Base-by-base conservation (phyloP, 2,888 invertebrate species). In the Apodemia mormo region DNA sequence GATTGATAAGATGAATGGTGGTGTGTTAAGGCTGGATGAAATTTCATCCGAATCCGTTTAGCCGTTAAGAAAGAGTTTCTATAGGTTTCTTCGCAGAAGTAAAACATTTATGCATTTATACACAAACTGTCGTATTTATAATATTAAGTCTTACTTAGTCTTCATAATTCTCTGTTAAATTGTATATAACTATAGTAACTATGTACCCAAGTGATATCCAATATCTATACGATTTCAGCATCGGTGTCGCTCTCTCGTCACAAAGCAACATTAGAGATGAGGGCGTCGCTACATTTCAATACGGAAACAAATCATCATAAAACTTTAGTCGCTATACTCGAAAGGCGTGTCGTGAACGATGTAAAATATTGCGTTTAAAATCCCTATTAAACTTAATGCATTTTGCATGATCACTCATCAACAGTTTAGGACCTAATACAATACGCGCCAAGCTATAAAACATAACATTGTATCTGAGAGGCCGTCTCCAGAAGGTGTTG, bases 251-350 rank as follows among this genome's bases (percentile, higher is more conserved):
- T 82, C 77, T 81, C 79, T 75, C 77, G 78, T 76, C 76, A 81
- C 84, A 85, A 82, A 82, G 81, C 76, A 77, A 77, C 79, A 80
- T 77, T 82, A 83, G 75, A 74, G 71, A 80, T 73, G 77, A 78
- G 78, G 77, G 77, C 76, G 77, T 80, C 78, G 75, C 78, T 77
- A 75, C 82, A 79, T 83, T 82, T 82, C 84, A 87, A 86, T 87
- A 88, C 84, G 87, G 87, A 90, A 92, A 90, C 92, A 92, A 92
- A 92, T 93, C 92, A 93, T 83, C 92, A 92, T 93, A 93, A 91
- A 92, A 90, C 83, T 82, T 84, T 83, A 81, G 84, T 81, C 86
- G 84, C 86, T 84, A 86, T 86, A 85, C 86, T 78, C 85, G 82
- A 82, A 85, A 89, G 89, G 86, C 82, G 86, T 86, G 85, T 80